phyloP scores from a whole-genome alignment of 2,888 invertebrate genomes.

The Pandemis heparana region DNA sequence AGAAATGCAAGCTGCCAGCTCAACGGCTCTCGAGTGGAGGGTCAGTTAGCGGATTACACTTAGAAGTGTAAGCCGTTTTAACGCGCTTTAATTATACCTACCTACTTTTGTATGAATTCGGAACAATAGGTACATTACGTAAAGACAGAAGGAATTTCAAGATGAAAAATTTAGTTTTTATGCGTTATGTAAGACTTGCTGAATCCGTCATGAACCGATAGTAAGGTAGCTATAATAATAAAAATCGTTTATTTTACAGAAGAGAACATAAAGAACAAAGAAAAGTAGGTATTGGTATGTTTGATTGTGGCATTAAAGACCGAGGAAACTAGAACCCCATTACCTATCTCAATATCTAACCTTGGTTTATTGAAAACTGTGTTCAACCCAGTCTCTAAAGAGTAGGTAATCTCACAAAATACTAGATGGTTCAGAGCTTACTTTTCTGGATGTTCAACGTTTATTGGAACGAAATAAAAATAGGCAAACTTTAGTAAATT shows the following conservation, averaged over 20 bases:
- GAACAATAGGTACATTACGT: background rate
- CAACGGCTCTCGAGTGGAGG: background rate
- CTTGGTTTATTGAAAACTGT: conserved; percentile 9
- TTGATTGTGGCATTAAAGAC: background rate
- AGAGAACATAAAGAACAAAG: no score
- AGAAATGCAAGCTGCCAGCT: background rate
- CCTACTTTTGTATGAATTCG: no score
- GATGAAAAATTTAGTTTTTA: no score
- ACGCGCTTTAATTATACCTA: no score
- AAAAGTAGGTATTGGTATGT: no score
- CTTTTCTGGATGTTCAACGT: conserved; percentile 21
- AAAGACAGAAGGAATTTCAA: background rate
- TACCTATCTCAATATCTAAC: background rate
- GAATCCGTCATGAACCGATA: no score
- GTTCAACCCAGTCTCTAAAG: background rate
- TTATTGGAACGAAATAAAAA: conserved; percentile 34
- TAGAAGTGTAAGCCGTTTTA: background rate
- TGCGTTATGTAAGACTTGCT: no score
- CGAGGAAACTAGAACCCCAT: background rate
- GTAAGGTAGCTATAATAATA: no score
- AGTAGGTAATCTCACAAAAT: conserved; percentile 1
- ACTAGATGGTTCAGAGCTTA: conserved; percentile 14
- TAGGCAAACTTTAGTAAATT: conserved; percentile 31
- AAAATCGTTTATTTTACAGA: no score
- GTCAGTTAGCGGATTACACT: conserved; percentile 10